Percentiles rank a stretch among this genome's conserved stretches.
Conservation (phyloP, 2,888 invertebrate genomes). For the Sycophila texana region DNA sequence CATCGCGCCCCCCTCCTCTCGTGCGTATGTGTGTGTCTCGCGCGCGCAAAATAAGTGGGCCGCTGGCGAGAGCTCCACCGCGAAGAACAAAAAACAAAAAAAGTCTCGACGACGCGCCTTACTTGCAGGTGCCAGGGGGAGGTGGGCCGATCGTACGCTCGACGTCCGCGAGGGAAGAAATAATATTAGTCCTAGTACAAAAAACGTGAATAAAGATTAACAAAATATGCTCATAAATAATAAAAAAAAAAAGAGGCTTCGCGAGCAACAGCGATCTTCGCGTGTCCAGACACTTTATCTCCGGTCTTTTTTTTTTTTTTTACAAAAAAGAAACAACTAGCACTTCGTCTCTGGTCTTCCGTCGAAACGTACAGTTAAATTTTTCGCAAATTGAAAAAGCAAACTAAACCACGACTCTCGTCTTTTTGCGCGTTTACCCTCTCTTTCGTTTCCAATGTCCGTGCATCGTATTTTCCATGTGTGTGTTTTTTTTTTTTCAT, state of each 20-base stretch:
- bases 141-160: slow-evolving; percentile 44
- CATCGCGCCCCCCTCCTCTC: not conserved
- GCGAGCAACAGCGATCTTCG: slow-evolving; percentile 65
- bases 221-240: slow-evolving; percentile 73
- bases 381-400: slow-evolving; percentile 23
- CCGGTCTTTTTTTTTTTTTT: slow-evolving; percentile 43
- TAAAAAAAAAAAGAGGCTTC: slow-evolving; percentile 65
- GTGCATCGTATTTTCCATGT: slow-evolving; percentile 56
- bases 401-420: slow-evolving; percentile 43
- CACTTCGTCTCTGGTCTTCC: no score
- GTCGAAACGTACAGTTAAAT: slow-evolving; percentile 23
- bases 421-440: slow-evolving; percentile 50
- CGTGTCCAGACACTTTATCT: slow-evolving; percentile 51
- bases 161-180: slow-evolving; percentile 60
- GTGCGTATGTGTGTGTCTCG: not conserved
- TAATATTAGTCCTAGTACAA: slow-evolving; percentile 67
- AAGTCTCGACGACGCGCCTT: not conserved
- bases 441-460: slow-evolving; percentile 52
- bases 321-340: no score
- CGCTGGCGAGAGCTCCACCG: no score
- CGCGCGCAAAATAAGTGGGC: no score
- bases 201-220: slow-evolving; percentile 74
- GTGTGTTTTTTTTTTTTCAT: slow-evolving; percentile 55
- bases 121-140: no score
- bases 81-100: slow-evolving; percentile 3